Base-by-base conservation (phyloP, 2,113 vertebrate genomes). In the Cygnus buccinator region DNA sequence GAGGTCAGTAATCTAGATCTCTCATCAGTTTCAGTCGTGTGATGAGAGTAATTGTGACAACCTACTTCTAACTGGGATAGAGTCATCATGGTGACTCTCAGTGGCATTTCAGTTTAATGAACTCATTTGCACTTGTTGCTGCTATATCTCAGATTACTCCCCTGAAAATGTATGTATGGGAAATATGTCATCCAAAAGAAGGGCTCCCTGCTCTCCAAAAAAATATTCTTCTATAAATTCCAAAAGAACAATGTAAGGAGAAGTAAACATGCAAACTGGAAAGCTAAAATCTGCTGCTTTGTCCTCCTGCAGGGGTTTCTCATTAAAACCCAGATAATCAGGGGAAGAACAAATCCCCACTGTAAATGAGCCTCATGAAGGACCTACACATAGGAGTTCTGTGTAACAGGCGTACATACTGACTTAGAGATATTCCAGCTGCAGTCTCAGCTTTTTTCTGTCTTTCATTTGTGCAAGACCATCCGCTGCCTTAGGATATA, bases 61-160 rank as follows among this genome's bases (percentile, higher is more conserved):
- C 61, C 67, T 70, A 16, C 41, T 88, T 88, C 33, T 79, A 37
- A 73, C 35, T 52, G 58, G 33, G 31, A 35, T 22, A 52, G 26
- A 91, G 48, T 71, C 28, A 74, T 85, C 59, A 88, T 29, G 75
- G 26, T 3, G 16, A 61, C 78, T 93, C 66, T 90, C 2, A 2
- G 39, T 76, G 62, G 33, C 33, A 78, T 80, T 85, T 93, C 43
- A 50, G 33, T 93, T 67, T 74, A 72, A 76, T 77, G 61, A 94
- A 94, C 33, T 92, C 20, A 58, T 92, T 84, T 46, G 6, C 76
- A 65, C 70, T 95, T 93, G 54, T 89, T 89, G 66, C 62, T 87
- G 87, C 66, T 82, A 44, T 10, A 43, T 87, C 23, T 81, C 67
- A 79, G 15, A 93, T 70, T 82, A 17, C 43, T 95, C 5, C 37